phyloP scores from a whole-genome alignment of 2,113 vertebrate species.

The Thalassarche chlororhynchos region DNA sequence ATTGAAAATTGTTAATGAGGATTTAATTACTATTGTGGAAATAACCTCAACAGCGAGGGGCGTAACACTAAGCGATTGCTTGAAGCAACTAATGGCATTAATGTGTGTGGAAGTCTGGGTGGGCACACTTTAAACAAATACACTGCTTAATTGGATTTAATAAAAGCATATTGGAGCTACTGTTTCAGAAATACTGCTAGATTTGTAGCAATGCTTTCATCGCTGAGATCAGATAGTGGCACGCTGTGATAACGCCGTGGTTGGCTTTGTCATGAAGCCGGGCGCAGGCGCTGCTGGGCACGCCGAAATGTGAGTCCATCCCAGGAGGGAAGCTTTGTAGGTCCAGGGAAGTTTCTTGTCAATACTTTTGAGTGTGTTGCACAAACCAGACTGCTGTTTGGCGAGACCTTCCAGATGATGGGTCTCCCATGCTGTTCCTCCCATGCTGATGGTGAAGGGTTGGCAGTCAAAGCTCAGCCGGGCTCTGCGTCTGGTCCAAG shows the following conservation, averaged over 20 bases:
- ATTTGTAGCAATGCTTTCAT: neutral
- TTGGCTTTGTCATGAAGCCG: neutral
- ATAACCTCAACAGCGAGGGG: neutral
- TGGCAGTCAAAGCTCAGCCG: neutral
- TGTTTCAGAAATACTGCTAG: neutral
- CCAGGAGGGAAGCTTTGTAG: neutral
- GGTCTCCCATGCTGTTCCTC: neutral
- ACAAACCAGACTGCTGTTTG: neutral
- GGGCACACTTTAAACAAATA: neutral
- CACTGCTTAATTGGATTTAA: neutral
- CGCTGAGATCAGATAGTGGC: neutral
- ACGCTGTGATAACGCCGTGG: rapidly evolving
- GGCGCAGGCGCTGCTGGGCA: rapidly evolving
- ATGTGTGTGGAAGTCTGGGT: neutral
- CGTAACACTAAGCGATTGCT: neutral
- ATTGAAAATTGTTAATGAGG: neutral
- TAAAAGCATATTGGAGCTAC: neutral
- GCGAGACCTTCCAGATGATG: neutral
- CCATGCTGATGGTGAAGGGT: neutral
- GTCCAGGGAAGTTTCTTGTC: neutral
- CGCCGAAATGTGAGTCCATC: rapidly evolving
- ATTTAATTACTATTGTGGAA: constrained; percentile 13
- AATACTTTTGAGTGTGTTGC: neutral
- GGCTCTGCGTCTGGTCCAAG: neutral
- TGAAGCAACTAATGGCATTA: neutral